Base-by-base conservation (phyloP, 2,113 vertebrate species). In the Epinephelus lanceolatus region DNA sequence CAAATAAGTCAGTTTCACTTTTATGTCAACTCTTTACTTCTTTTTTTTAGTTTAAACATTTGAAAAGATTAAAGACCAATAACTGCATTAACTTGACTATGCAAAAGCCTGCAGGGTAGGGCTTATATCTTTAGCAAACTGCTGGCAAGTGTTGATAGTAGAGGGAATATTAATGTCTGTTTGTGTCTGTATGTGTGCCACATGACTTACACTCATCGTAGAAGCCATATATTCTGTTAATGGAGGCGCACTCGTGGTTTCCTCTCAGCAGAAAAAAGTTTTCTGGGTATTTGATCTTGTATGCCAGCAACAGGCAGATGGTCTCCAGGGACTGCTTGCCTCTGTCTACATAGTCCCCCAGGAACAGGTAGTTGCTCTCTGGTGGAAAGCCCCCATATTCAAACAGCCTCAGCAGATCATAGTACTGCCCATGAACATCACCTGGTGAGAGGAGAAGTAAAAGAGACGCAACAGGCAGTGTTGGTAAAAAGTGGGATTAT, bases 151-250 rank as follows among this genome's bases (percentile, higher is more conserved):
- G 8, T 23, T 19, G 9, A 40, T 2, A 13, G 18, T 17, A 63
- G 56, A 14, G 13, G 27, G 52, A 47, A 33, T 12, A 65, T 47
- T 13, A 14, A n/a, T 21, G 8, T 40, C 4, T 19, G 25, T 66
- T 17, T 78, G 52, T 60, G 47, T 78, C 55, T 23, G 27, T 52
- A 27, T 30, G 40, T 5, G 53, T 71, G 2, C 17, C 2, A 25
- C 7, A 33, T 15, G 23, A 91, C 98, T 97, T 92, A 99, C 98
- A 99, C 91, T 99, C 97, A 0, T 99, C 98, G 0, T 99, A 99
- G 93, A 99, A 99, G 87, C 98, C 97, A 0, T 99, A 99, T 95
- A 99, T 99, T 92, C 98, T 97, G 95, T 99, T 99, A 94, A 99
- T 99, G 94, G 97, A 98, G 92, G 98, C 98, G 9, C 98, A 98